Evolutionary conservation across 2,113 vertebrate genomes (phyloP).

Genomic region (Anolis sagrei): DNA sequence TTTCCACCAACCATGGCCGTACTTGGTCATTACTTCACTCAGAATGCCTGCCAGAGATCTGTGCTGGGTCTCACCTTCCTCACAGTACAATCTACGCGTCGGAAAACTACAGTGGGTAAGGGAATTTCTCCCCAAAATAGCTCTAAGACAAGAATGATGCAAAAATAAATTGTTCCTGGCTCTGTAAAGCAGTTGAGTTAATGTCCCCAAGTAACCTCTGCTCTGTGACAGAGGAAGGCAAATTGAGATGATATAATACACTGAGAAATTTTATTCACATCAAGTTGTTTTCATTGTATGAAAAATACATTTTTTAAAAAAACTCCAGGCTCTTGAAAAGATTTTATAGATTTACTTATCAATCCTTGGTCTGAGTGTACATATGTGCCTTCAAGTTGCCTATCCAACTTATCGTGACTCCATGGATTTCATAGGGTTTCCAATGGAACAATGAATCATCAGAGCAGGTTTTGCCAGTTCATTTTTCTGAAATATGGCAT

Average conservation of each 20-base stretch:
- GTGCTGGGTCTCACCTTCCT: conserved; percentile 91
- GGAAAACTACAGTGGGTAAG: conserved; percentile 97
- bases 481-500: no score
- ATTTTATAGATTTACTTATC: neutral
- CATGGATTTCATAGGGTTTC: no score
- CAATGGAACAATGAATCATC: no score
- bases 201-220: neutral
- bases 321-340: neutral
- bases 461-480: no score
- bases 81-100: conserved; percentile 96
- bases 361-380: no score
- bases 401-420: no score
- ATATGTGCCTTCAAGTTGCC: no score
- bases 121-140: conserved; percentile 27
- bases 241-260: conserved; percentile 20
- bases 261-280: conserved; percentile 42
- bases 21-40: conserved; percentile 94
- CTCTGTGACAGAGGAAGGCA: conserved; percentile 32
- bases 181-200: conserved; percentile 34
- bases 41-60: conserved; percentile 93
- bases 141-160: neutral
- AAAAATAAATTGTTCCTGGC: conserved; percentile 9
- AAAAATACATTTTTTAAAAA: conserved; percentile 21
- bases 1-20: conserved; percentile 94
- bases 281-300: neutral